Evolutionary conservation across 2,888 invertebrate genomes (phyloP), one percentile per base, ranked within the genome.

Genomic region (Drosophila borealis): DNA sequence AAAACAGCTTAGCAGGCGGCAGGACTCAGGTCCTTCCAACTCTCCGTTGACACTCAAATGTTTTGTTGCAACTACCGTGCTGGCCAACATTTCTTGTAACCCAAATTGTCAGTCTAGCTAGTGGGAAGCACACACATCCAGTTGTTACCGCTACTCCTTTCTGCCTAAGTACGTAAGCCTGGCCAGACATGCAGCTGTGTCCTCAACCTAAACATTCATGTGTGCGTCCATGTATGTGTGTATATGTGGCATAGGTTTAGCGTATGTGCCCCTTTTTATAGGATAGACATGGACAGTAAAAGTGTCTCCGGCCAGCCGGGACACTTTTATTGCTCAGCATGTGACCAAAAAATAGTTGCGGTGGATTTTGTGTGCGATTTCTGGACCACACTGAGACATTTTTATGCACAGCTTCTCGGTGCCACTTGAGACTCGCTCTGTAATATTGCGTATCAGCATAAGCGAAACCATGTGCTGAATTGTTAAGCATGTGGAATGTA

Each of bases 241-340:
- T 55, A 51, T 63, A 29, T 53, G 48, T 17, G 53, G 29, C 64
- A 70, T 75, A 74, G 78, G 78, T 87, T 87, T 64, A 76, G 74
- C 66, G 63, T 73, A 70, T 80, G 70, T 84, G 79, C 65, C 70
- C 78, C 72, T 84, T 82, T 87, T 87, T 84, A 78, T 84, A 53
- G 81, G 37, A 76, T 72, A 70, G 63, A 88, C 82, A 81, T 81
- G 79, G 72, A 79, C 82, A 79, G 70, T 55, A 77, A 70, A 79
- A 85, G 76, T 88, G 77, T 88, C 80, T 84, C 85, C 78, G 75
- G 70, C 66, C 75, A 70, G 67, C 46, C 55, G 62, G 81, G 82
- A 81, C 85, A 83, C 80, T 81, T 88, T 84, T 84, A 88, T 84
- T 84, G 83, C 83, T 42, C 88, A 82, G 83, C 85, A 75, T 71